Evolutionary conservation across 2,113 vertebrate genomes (phyloP), one percentile per base, ranked within the genome.

Genomic region (Xerus inauris): DNA sequence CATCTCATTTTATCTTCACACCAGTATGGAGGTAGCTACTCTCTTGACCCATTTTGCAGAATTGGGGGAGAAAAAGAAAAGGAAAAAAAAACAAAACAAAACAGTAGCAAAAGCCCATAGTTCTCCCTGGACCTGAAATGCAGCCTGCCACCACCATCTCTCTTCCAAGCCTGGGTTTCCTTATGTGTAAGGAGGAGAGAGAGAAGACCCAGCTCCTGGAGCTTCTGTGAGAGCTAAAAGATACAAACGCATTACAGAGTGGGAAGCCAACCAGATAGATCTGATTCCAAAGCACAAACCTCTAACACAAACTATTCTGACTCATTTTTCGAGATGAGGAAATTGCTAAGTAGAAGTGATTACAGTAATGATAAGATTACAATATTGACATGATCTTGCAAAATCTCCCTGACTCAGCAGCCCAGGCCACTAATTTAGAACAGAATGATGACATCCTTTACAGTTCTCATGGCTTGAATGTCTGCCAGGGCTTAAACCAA

Each of bases 371-470:
- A 59, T 77, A 83, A 96, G 65, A 94, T 65, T 57, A 90, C 12
- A 85, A 24, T 59, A 73, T 9, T n/a, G 62, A 87, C 35, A 42
- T 12, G 7, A 65, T 88, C 45, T 20, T 49, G 59, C 6, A 72
- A 85, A 82, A 90, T 81, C 13, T 8, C 80, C 71, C 81, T 90
- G 77, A 95, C 51, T 97, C 90, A 77, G 90, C 76, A 94, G 64
- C 32, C 40, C 19, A 51, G 90, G 45, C 28, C 30, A 87, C 30
- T 42, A 83, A 47, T 59, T 83, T 84, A 75, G 62, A 71, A 83
- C 76, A 93, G 42, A 94, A 45, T 12, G 42, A 69, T 47, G 57
- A 64, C 12, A 54, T 30, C 22, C 47, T 89, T 84, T 71, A 45
- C 10, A 84, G n/a, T 73, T 92, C 22, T 49, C 73, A 92, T 12